Percentiles rank a stretch among this genome's conserved stretches.
Conservation (phyloP, 2,113 vertebrate genomes). For the Dipodomys merriami region DNA sequence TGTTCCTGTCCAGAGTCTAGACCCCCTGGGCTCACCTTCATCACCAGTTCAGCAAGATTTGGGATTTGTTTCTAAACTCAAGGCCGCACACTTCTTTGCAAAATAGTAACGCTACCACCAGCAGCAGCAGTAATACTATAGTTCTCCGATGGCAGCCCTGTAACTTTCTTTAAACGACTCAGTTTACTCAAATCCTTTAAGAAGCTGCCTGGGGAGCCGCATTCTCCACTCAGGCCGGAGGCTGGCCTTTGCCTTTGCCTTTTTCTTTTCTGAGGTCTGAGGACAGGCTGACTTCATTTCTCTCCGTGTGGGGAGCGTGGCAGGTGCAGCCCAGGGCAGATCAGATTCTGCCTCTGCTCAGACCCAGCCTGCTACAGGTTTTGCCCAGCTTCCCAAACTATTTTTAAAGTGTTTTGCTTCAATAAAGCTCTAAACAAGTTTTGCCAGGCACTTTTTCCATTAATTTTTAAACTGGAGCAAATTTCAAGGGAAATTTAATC, state of each 20-base stretch:
- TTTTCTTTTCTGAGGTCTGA: not conserved
- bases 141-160: not conserved
- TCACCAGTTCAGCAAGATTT: not conserved
- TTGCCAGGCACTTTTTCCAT: conserved; percentile 73
- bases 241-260: not conserved
- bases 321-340: not conserved
- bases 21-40: not conserved
- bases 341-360: not conserved
- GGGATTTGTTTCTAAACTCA: not conserved
- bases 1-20: too few relatives aligned
- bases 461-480: conserved; percentile 69
- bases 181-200: not conserved
- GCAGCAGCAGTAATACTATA: not conserved
- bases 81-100: not conserved
- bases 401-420: conserved; percentile 63
- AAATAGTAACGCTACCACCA: not conserved
- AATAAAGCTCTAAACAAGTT: conserved; percentile 62
- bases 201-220: too few relatives aligned
- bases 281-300: not conserved
- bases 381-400: conserved; percentile 20
- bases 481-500: conserved; percentile 66
- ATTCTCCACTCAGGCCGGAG: not conserved
- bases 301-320: too few relatives aligned
- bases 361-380: not conserved
- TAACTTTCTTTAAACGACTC: not conserved